Base-by-base conservation (phyloP, 2,113 vertebrate genomes). In the Gallinago media region DNA sequence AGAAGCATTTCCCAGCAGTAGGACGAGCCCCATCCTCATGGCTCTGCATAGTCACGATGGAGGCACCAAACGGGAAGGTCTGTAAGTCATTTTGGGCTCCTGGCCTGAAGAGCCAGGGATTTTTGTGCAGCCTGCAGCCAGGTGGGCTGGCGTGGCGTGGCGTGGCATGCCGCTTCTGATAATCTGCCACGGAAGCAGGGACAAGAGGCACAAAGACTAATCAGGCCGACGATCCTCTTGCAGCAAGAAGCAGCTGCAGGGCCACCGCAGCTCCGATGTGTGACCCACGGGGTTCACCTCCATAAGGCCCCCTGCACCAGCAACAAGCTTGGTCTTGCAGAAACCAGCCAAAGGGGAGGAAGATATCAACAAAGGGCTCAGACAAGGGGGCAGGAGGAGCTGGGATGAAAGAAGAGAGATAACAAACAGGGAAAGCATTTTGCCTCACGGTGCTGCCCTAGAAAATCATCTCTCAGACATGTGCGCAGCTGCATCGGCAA, bases 401-500 rank as follows among this genome's bases (percentile, higher is more conserved):
- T 49, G 36, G 58, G 72, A 46, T 86, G 62, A 47, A 75, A 82
- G 32, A n/a, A 85, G 18, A 76, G 11, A 61, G 49, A 76, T 82
- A 90, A 79, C 27, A 83, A 59, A 34, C 3, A 76, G 15, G 27
- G 52, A 72, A 88, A 79, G 27, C 2, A 3, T 88, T 90, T 93
- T 88, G 58, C 71, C 54, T 92, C 44, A 26, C 12, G 21, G 36
- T 17, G 52, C 42, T 88, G 88, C 76, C 79, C 95, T 93, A 79
- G 75, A 92, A 96, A 89, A 95, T 26, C 61, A 4, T 1, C 78
- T 90, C 63, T 88, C 36, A 70, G 82, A 79, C 70, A 40, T 34
- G 34, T 50, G 79, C 22, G 10, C 2, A 25, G n/a, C 67, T 94
- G 65, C 78, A 59, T 8, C 2, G 15, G 50, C 78, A 84, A 66